These are phyloP conservation scores for Chrysolina haemoptera DNA, from an alignment of 2,888 invertebrate genomes.

Conservation along the genomic window DNA sequence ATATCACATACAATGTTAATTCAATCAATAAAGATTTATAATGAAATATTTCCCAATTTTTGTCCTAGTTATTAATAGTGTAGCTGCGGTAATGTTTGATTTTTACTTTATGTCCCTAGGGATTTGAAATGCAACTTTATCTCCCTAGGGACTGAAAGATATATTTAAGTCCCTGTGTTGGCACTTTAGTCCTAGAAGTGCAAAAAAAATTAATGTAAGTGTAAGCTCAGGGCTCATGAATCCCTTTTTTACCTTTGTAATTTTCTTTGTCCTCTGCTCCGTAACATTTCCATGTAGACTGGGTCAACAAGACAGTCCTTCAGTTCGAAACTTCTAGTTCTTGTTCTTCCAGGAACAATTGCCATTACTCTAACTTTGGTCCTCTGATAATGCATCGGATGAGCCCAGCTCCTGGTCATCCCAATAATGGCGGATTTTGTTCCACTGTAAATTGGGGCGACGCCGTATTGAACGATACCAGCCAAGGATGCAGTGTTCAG, in stretches of 20 bases:
- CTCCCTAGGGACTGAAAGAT: no score
- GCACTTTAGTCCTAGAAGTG: no score
- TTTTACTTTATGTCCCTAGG: no score
- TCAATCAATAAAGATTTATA: no score
- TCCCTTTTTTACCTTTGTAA: background rate
- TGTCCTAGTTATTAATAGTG: no score
- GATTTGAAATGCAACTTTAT: no score
- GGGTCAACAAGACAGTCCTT: background rate
- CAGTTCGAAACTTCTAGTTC: slow-evolving; percentile 1
- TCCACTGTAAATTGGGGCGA: slow-evolving; percentile 25
- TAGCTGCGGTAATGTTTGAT: no score
- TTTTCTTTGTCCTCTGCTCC: slow-evolving; percentile 1
- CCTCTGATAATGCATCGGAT: slow-evolving; percentile 14
- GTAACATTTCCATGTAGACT: background rate
- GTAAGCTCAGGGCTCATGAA: background rate
- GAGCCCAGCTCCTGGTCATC: slow-evolving; percentile 10
- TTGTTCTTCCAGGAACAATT: slow-evolving; percentile 10
- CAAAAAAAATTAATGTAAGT: no score
- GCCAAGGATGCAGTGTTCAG: slow-evolving; percentile 27
- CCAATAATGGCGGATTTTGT: slow-evolving; percentile 25
- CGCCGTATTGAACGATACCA: slow-evolving; percentile 20
- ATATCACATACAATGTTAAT: no score
- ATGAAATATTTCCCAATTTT: no score
- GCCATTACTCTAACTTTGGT: slow-evolving; percentile 17
- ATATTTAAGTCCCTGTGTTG: no score